These are phyloP conservation scores for Eriosoma lanigerum DNA, from an alignment of 1,140 invertebrate species.

Conservation along the genomic window DNA sequence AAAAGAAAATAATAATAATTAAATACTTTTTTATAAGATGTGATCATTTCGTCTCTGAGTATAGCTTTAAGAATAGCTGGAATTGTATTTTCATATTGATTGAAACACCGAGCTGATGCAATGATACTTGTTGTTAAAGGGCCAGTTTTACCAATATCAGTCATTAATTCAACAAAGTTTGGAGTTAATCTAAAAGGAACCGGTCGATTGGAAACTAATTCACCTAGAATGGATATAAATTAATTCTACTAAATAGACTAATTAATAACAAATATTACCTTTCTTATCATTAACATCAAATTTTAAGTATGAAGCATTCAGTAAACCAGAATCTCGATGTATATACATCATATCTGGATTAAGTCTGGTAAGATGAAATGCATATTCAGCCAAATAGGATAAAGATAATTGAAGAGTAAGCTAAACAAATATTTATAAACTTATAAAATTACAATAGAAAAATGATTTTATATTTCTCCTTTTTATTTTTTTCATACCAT, in stretches of 20 bases:
- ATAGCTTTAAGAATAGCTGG: constrained; percentile 87
- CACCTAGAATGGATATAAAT: constrained; percentile 63
- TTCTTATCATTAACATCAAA: constrained; percentile 92
- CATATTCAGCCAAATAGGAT: constrained; percentile 89
- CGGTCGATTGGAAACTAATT: constrained; percentile 86
- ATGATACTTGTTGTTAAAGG: constrained; percentile 93
- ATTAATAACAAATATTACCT: constrained; percentile 61
- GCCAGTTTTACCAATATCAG: constrained; percentile 82
- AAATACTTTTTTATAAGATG: constrained; percentile 83
- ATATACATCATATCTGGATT: constrained; percentile 98
- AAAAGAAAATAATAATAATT: background rate
- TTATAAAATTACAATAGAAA: background rate
- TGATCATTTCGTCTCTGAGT: constrained; percentile 89
- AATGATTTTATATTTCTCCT: constrained; percentile 52
- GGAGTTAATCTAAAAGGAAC: constrained; percentile 95
- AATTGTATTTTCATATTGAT: constrained; percentile 91
- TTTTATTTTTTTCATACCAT: constrained; percentile 65
- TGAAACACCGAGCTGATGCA: constrained; percentile 85
- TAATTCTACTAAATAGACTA: constrained; percentile 22
- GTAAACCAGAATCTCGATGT: constrained; percentile 93
- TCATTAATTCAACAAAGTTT: constrained; percentile 91
- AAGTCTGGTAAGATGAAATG: constrained; percentile 89
- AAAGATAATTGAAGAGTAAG: constrained; percentile 89
- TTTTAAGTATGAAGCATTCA: constrained; percentile 95
- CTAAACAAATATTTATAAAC: constrained; percentile 60